Evolutionary conservation across 2,797 vertebrate genomes (phyloP), one percentile per base, ranked within the genome.

Genomic region (Acanthopagrus latus): DNA sequence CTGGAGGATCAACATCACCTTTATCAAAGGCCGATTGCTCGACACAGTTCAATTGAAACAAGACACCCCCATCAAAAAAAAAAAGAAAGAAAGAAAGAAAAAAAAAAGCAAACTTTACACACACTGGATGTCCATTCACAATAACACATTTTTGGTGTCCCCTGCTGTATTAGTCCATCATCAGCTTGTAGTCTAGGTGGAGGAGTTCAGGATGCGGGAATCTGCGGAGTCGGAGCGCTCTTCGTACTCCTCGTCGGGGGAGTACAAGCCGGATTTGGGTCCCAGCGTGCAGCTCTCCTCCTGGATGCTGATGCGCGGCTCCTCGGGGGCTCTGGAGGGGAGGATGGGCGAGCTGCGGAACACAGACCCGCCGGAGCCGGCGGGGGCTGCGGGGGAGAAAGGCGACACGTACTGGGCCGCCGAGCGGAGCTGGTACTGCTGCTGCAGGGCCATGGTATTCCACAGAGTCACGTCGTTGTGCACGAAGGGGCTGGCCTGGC

Each of bases 391-490:
- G 12, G 96, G 88, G 27, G 96, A 92, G 92, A 99, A 99, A 6
- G 98, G 97, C 0, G 97, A 96, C 89, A 97, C 95, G 0, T 99
- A 99, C 86, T 99, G 97, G 2, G 93, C 93, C 16, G 93, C 92
- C 0, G 98, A 97, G 33, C 98, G 94, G 73, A 99, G 93, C 94
- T 99, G 98, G 92, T 99, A 99, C 90, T 98, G 97, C 90, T 99
- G 98, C 94, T 99, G 98, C 89, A 99, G 94, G 0, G 97, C 98
- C 97, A 99, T 96, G 83, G 97, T 98, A 92, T 98, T 99, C 98
- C 98, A 99, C 84, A 99, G 92, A 44, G 98, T 97, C 88, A 99
- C 96, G 0, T 99, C 98, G 0, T 95, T 98, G 89, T 97, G 97
- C 89, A 98, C 50, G 89, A 99, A 99, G 0, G 97, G 96, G 68